Base-by-base conservation (phyloP, 2,888 invertebrate genomes). In the Timema podura region DNA sequence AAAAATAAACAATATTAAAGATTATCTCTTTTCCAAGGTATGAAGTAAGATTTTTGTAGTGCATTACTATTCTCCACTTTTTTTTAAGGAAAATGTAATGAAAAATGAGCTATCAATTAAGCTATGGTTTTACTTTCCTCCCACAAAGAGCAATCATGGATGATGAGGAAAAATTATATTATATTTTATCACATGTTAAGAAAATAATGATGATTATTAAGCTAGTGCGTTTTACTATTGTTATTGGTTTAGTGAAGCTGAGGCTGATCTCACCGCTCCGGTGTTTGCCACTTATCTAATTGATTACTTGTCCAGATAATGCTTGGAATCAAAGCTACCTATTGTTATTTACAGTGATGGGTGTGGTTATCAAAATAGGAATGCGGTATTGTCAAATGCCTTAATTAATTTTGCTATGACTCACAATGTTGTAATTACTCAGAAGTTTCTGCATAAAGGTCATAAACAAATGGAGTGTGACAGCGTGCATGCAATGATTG, bases 301-400 rank as follows among this genome's bases (percentile, higher is more conserved):
- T n/a, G 51, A 51, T 51, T 51, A 51, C 51, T 51, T 51, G 51
- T 51, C 51, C 51, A 51, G 51, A 11, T n/a, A 51, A 1, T 51
- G 51, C 51, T 13, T 51, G 3, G 51, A 51, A 13, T n/a, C 51
- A 51, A 51, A 51, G 51, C 51, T 1, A 51, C 30, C 30, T 51
- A 51, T 51, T 51, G n/a, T 51, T 51, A 51, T 51, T 51, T n/a
- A 51, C 51, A 51, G 51, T 51, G 51, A 51, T 51, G 51, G 51
- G 51, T 51, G 51, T 51, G 51, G 51, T 51, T 51, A 51, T n/a
- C 51, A 51, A 51, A 51, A 51, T 51, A 2, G 1, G 11, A 51
- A 51, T 51, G 51, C n/a, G 51, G 51, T 51, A 13, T 51, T 11
- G 51, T n/a, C 51, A 30, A 51, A 51, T 51, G 51, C 51, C 51